Evolutionary conservation across 1,140 invertebrate genomes (phyloP), one percentile per base, ranked within the genome.

Genomic region (Cecropterus lyciades): DNA sequence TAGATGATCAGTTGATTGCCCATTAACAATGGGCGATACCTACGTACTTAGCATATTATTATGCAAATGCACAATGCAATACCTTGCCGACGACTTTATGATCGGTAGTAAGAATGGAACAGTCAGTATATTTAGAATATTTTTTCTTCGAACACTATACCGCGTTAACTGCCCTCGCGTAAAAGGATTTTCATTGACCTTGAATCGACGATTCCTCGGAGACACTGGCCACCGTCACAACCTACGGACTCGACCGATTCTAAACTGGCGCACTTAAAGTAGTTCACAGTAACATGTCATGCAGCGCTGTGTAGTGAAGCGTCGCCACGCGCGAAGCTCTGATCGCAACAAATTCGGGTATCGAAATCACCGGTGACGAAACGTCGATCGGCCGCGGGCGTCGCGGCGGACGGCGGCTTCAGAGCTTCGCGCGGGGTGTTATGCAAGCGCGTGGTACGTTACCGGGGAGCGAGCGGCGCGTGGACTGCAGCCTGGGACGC

Each of bases 381-480:
- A 49, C 48, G 40, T 43, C 40, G 40, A 43, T 43, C 40, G 40
- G 40, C n/a, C 40, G 14, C 9, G 10, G 14, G 51, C 14, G 15
- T 16, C 15, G 27, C 51, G 53, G 53, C 14, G 17, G 48, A 27
- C 45, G 16, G 20, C 45, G 64, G 64, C 64, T 20, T 66, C 64
- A 66, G 64, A 66, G 64, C 64, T 56, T 66, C 64, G 64, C n/a
- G 43, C 52, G 52, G 45, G 51, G 45, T 30, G 51, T 65, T 65
- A 65, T 65, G 51, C 51, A 65, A 65, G 52, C 64, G 60, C 46
- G 52, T 62, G 51, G 74, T 80, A 81, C 79, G 72, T 81, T 81
- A 81, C 79, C 79, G 73, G 67, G 24, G 42, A 46, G 42, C 63
- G 55, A 71, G 66, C 60, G 67, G 59, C 69, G 69, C 57, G 63